Evolutionary conservation across 2,888 invertebrate species (phyloP).

Genomic region (Drosophila kuntzei): DNA sequence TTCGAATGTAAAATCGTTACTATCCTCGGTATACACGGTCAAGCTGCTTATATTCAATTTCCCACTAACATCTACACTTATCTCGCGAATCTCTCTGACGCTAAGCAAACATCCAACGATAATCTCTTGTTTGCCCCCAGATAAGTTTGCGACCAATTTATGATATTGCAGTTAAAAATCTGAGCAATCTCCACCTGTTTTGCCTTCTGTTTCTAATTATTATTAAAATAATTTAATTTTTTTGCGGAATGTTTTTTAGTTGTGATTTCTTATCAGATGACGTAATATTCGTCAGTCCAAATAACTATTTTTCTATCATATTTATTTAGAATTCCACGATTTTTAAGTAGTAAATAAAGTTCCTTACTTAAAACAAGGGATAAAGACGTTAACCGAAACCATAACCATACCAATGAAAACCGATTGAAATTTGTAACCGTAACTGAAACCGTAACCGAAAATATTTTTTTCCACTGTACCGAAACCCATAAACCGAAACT

Average conservation of each 20-base stretch:
- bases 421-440: too few species aligned
- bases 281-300: constrained; percentile 26
- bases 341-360: not conserved
- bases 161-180: constrained; percentile 72
- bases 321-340: not conserved
- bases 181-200: constrained; percentile 29
- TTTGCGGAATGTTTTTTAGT: constrained; percentile 8
- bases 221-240: constrained; percentile 9
- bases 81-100: constrained; percentile 60
- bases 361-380: not conserved
- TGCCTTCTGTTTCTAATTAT: constrained; percentile 38
- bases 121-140: constrained; percentile 49
- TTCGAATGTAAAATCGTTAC: constrained; percentile 85
- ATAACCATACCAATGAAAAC: too few species aligned
- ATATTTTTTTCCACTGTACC: too few species aligned
- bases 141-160: constrained; percentile 75
- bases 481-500: too few species aligned
- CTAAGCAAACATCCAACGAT: constrained; percentile 59
- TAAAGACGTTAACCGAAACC: too few species aligned
- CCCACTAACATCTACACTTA: constrained; percentile 38
- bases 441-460: too few species aligned
- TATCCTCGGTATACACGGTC: constrained; percentile 56
- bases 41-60: constrained; percentile 79
- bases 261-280: constrained; percentile 23
- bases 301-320: constrained; percentile 9